Percentiles rank a stretch among this genome's conserved stretches.
Conservation (phyloP, 2,888 invertebrate genomes). For the Tipula unca region DNA sequence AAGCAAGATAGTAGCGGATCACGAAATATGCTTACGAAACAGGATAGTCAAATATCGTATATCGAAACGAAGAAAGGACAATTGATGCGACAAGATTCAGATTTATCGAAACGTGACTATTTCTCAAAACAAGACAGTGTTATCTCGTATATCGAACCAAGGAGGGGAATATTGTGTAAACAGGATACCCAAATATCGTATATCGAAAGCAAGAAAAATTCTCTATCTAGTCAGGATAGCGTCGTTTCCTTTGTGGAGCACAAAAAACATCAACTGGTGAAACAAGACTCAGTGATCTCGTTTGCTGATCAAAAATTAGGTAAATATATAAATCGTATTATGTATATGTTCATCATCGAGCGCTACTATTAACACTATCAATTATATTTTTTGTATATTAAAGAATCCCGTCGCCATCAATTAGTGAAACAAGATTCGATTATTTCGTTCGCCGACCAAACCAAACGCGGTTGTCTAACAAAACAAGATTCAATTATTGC, state of each 20-base stretch:
- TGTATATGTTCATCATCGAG: too few relatives aligned
- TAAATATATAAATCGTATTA: conserved; percentile 23
- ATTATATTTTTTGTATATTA: too few relatives aligned
- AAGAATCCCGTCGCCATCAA: conserved; percentile 33
- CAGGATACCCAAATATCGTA: conserved; percentile 33
- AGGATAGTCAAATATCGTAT: conserved; percentile 42
- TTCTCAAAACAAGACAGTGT: conserved; percentile 36
- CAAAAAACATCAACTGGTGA: conserved; percentile 40
- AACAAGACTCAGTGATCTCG: conserved; percentile 42
- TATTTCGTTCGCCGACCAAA: conserved; percentile 41
- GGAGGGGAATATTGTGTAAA: conserved; percentile 32
- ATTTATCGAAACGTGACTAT: conserved; percentile 32
- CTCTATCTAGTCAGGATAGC: conserved; percentile 30
- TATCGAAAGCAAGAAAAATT: conserved; percentile 28
- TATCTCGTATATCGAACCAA: conserved; percentile 34
- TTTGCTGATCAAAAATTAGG: conserved; percentile 41
- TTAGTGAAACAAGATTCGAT: conserved; percentile 42
- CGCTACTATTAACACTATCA: too few relatives aligned
- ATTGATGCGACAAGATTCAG: conserved; percentile 28
- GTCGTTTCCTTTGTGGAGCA: conserved; percentile 33
- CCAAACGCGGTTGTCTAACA: conserved; percentile 36
- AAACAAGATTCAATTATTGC: conserved; percentile 41
- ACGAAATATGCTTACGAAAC: conserved; percentile 38
- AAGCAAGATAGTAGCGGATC: conserved; percentile 42
- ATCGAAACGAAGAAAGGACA: conserved; percentile 38